phyloP scores from a whole-genome alignment of 64 coral and sea anemone species.

The Pocillopora damicornis region DNA sequence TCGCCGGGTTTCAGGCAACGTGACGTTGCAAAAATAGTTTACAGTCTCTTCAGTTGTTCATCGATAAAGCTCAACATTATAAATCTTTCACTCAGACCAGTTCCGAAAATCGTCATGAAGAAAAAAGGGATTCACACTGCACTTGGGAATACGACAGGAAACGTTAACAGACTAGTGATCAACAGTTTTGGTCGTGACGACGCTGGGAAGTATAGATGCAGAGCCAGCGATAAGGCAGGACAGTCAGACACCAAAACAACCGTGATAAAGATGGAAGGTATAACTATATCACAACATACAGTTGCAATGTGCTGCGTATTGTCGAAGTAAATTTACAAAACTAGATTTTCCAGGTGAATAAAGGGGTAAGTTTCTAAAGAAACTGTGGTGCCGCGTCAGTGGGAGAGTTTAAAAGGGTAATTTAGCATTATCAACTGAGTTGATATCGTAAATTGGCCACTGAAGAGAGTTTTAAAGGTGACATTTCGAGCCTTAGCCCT shows the following conservation, averaged over 20 bases:
- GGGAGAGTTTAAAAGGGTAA: too few species aligned
- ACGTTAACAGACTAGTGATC: constrained; percentile 61
- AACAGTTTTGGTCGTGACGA: constrained; percentile 50
- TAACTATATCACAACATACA: neutral
- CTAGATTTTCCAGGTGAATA: too few species aligned
- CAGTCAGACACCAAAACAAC: constrained; percentile 46
- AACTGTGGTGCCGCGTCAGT: too few species aligned
- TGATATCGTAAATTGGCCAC: too few species aligned
- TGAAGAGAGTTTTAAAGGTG: too few species aligned
- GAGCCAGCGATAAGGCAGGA: constrained; percentile 52
- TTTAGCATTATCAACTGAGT: too few species aligned
- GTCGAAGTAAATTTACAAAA: too few species aligned
- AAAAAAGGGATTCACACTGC: constrained; percentile 67
- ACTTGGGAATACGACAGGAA: constrained; percentile 63
- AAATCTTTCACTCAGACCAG: constrained; percentile 34
- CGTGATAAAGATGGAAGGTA: constrained; percentile 80
- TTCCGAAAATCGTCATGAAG: constrained; percentile 63
- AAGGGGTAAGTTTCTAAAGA: too few species aligned
- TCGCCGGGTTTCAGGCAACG: too few species aligned
- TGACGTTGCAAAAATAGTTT: too few species aligned
- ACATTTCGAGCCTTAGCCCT: too few species aligned
- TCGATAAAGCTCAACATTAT: neutral
- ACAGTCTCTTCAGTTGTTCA: too few species aligned
- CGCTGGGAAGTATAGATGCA: constrained; percentile 83
- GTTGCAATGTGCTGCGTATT: neutral